phyloP scores from a whole-genome alignment of 2,888 invertebrate species.

The Sphinx pinastri region DNA sequence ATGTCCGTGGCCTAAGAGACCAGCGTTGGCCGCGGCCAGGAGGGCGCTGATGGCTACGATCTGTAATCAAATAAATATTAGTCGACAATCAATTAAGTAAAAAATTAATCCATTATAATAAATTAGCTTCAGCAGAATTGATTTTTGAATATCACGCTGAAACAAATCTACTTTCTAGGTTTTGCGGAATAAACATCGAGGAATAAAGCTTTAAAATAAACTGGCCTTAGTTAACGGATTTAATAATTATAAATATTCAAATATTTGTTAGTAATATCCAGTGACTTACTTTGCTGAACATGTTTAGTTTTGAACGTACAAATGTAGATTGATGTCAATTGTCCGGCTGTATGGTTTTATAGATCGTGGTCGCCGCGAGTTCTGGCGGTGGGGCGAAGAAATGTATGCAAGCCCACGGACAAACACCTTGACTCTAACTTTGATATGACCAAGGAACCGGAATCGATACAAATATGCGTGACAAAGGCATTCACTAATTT shows the following conservation, averaged over 20 bases:
- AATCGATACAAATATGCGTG: conserved; percentile 20
- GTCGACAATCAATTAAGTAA: neutral
- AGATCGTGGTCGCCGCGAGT: conserved; percentile 35
- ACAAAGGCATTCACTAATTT: neutral
- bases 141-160: neutral
- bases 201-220: too few relatives aligned
- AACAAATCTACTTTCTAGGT: neutral
- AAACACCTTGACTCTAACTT: conserved; percentile 48
- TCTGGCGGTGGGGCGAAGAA: conserved; percentile 42
- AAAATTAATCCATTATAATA: too few relatives aligned
- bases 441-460: conserved; percentile 40
- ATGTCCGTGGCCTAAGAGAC: conserved; percentile 57
- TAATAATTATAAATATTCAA: neutral
- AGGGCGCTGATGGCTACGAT: conserved; percentile 68
- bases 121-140: neutral
- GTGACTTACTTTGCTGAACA: conserved; percentile 64
- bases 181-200: too few relatives aligned
- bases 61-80: conserved; percentile 48
- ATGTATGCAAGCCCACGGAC: conserved; percentile 33
- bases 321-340: conserved; percentile 38
- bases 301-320: conserved; percentile 35
- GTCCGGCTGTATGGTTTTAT: conserved; percentile 48
- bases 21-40: conserved; percentile 74
- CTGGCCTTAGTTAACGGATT: too few relatives aligned
- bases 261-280: neutral